These are phyloP conservation scores for Sparidentex hasta DNA, from an alignment of 2,797 vertebrate genomes.

Conservation along the genomic window DNA sequence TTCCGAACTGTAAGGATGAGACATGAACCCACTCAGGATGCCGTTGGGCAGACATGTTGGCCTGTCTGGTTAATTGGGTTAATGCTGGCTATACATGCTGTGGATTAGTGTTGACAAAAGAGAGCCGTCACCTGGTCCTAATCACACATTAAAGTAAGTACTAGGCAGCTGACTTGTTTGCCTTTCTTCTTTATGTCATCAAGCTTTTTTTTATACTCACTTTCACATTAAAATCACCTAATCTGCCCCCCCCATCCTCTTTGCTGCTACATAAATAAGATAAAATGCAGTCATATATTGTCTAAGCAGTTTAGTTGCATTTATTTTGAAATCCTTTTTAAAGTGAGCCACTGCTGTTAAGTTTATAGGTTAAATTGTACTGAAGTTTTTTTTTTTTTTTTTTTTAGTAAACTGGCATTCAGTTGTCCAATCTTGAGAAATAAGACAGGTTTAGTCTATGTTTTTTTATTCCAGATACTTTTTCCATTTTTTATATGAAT, in stretches of 20 bases:
- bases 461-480: neutral
- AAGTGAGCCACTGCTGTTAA: neutral
- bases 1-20: neutral
- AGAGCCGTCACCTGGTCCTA: conserved; percentile 52
- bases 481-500: neutral
- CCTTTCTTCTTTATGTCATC: neutral
- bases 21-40: conserved; percentile 2
- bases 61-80: conserved; percentile 69
- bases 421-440: neutral
- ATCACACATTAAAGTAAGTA: conserved; percentile 52
- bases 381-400: too few species aligned
- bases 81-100: conserved; percentile 73
- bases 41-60: conserved; percentile 32
- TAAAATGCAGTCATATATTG: neutral
- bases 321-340: neutral
- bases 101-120: conserved; percentile 72
- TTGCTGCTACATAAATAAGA: neutral
- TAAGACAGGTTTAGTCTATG: neutral
- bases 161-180: conserved; percentile 1
- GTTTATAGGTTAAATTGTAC: neutral
- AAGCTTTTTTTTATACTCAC: neutral
- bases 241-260: neutral
- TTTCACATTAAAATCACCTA: neutral
- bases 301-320: neutral
- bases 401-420: neutral